These are phyloP conservation scores for Autographa pulchrina DNA, from an alignment of 2,888 invertebrate genomes.

Conservation along the genomic window DNA sequence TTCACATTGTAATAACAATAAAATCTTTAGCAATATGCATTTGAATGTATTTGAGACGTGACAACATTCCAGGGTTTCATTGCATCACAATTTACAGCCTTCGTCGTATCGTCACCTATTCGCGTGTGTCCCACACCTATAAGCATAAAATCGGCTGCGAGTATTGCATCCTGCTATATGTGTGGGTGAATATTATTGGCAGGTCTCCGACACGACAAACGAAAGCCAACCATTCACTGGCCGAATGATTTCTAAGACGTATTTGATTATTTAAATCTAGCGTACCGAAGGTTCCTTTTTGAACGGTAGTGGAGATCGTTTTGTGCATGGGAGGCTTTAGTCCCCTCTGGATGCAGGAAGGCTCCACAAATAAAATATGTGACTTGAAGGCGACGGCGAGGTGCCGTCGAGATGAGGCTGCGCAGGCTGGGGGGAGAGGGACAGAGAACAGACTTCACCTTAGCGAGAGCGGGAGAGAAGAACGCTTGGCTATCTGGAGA, in stretches of 20 bases:
- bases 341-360: constrained; percentile 87
- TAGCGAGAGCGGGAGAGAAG: constrained; percentile 70
- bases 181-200: constrained; percentile 88
- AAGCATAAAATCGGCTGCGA: constrained; percentile 83
- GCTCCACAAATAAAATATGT: constrained; percentile 89
- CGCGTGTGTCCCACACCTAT: constrained; percentile 68
- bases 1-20: constrained; percentile 60
- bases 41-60: constrained; percentile 67
- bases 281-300: constrained; percentile 58
- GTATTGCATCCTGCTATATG: constrained; percentile 80
- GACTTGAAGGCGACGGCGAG: constrained; percentile 88
- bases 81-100: constrained; percentile 74
- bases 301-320: constrained; percentile 63
- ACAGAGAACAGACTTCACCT: constrained; percentile 54
- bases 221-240: constrained; percentile 73
- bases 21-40: constrained; percentile 63
- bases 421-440: constrained; percentile 78
- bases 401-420: constrained; percentile 87
- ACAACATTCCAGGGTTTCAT: constrained; percentile 72
- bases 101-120: constrained; percentile 72
- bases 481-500: constrained; percentile 86
- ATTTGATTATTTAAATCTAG: constrained; percentile 53
- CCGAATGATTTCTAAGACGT: constrained; percentile 61
- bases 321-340: constrained; percentile 81
- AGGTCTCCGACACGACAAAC: constrained; percentile 80